Evolutionary conservation across 2,797 vertebrate species (phyloP).

Genomic region (Falco naumanni): DNA sequence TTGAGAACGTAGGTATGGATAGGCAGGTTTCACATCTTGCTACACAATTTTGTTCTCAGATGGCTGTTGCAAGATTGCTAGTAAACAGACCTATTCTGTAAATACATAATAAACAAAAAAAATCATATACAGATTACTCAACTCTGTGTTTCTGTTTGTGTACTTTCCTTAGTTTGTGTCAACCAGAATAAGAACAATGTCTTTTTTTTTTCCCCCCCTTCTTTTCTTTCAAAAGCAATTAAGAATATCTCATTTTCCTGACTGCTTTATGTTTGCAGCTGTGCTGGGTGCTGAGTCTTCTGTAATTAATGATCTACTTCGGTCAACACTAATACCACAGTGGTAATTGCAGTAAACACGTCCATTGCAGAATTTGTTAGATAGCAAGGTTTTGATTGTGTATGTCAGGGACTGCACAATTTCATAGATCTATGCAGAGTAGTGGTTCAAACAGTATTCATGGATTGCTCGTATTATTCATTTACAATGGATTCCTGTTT

Average conservation of each 20-base stretch:
- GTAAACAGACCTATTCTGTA: neutral
- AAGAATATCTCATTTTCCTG: conserved; percentile 7
- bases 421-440: neutral
- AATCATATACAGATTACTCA: neutral
- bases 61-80: conserved; percentile 1
- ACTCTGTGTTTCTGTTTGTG: conserved; percentile 15
- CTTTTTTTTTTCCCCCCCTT: neutral
- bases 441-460: neutral
- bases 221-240: conserved; percentile 8
- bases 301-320: conserved; percentile 44
- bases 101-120: conserved; percentile 9
- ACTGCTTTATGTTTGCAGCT: conserved; percentile 53
- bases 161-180: conserved; percentile 4
- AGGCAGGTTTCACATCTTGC: neutral
- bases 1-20: neutral
- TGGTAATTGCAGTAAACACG: conserved; percentile 35
- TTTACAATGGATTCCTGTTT: conserved; percentile 2
- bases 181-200: neutral
- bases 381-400: conserved; percentile 10
- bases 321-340: conserved; percentile 29
- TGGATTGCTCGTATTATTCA: neutral
- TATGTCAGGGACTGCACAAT: neutral
- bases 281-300: conserved; percentile 34
- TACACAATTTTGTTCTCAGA: neutral
- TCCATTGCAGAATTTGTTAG: conserved; percentile 5